Evolutionary conservation across 2,113 vertebrate genomes (phyloP).

Genomic region (Sialia sialis): DNA sequence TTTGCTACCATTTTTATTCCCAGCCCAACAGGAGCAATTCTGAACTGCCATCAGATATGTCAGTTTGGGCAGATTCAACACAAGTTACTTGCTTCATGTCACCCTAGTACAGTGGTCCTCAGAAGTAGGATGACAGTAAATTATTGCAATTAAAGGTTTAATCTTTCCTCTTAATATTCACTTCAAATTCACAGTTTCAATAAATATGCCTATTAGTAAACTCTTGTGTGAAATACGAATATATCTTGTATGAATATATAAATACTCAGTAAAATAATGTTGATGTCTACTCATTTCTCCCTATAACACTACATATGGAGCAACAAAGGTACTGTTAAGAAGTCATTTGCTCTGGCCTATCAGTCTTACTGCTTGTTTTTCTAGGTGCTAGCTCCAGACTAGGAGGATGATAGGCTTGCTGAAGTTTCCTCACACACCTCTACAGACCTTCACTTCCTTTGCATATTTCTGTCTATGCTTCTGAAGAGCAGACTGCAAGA

Average conservation of each 20-base stretch:
- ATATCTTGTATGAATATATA: background rate
- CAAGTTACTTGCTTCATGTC: background rate
- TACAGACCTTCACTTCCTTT: background rate
- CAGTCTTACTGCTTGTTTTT: background rate
- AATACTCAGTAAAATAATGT: background rate
- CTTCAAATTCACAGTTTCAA: background rate
- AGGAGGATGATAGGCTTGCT: background rate
- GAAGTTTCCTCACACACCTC: background rate
- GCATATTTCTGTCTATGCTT: background rate
- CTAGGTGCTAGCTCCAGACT: background rate
- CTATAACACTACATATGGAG: background rate
- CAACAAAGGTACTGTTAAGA: background rate
- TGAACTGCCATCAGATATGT: background rate
- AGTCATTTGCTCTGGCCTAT: background rate
- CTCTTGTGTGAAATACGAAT: background rate
- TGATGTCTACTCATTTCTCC: background rate
- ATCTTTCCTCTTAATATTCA: background rate
- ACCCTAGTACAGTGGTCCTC: background rate
- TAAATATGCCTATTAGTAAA: background rate
- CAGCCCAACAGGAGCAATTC: background rate
- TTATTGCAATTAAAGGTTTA: background rate
- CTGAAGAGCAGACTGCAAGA: background rate
- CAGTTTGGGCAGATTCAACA: background rate
- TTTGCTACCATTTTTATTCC: background rate
- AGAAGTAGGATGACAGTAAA: background rate